Base-by-base conservation (phyloP, 2,888 invertebrate genomes). In the Tortricodes alternella region DNA sequence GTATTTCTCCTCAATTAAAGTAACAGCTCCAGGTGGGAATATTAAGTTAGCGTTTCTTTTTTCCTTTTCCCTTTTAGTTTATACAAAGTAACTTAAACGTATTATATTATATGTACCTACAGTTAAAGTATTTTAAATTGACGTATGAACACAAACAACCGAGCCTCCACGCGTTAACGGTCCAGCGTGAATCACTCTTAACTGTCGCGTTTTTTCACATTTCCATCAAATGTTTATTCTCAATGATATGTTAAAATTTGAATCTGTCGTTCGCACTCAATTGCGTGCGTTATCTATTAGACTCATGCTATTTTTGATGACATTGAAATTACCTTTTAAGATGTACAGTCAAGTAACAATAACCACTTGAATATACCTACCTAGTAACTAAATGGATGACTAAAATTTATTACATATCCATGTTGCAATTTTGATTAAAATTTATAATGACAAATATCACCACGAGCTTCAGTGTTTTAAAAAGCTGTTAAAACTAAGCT, bases 141-240 rank as follows among this genome's bases (percentile, higher is more conserved):
- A 50, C 32, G 56, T 49, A 37, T 21, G 52, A 65, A 62, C 59
- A 60, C 67, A 64, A 64, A 64, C 61, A 66, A 66, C 66, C 56
- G 53, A 60, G 60, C 59, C 43, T 53, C 39, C 58, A 69, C 70
- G 72, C 68, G 71, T 76, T 85, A 88, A 87, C 89, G 89, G 89
- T 87, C 70, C 65, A 74, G 79, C 71, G 81, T 88, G 86, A 89
- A 78, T 89, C 88, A 89, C 73, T 75, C 56, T 37, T 87, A 89
- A 89, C 89, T 88, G 89, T 89, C 77, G 60, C 77, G 77, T 83
- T 85, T 82, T 56, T 50, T 56, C 71, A 63, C 79, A 73, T 80
- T 83, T 80, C 79, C 76, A 70, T 64, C 70, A 75, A 78, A 66
- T 80, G 74, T 86, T 85, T 82, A 74, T 76, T 85, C 78, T 75